Evolutionary conservation across 2,797 vertebrate genomes (phyloP), one percentile per base, ranked within the genome.

Genomic region (Mionectes olivaceus): DNA sequence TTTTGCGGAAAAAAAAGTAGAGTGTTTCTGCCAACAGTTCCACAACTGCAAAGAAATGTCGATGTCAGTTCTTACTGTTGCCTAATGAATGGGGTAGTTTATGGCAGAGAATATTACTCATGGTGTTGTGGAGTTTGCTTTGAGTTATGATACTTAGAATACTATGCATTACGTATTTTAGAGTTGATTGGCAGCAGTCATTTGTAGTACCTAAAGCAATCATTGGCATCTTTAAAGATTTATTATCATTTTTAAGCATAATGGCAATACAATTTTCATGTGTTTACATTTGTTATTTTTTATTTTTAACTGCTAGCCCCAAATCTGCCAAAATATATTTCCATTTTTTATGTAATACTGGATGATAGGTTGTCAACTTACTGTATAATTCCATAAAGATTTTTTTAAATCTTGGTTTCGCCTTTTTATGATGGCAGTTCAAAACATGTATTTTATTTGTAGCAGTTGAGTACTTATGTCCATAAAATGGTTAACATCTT

Each of bases 271-370:
- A 96, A 91, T 98, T 97, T 98, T 98, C 96, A 97, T 98, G 97
- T 96, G 97, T 97, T 97, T 98, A 97, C 59, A 94, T 98, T 97
- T 98, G 96, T 97, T 98, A 98, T 98, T 98, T 98, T 83, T 98
- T 98, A 98, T 98, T 98, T 98, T 97, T 93, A 96, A 97, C 93
- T 95, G 83, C 95, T 93, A 96, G 95, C 96, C 92, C 93, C 92
- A 97, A 96, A 97, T 97, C 95, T 97, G 94, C 97, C 96, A 97
- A 95, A 97, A 96, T 75, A 96, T 95, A 96, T 97, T 97, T 97
- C 84, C 86, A 64, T 97, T 97, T 95, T 97, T 97, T 92, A 92
- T 97, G 92, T 98, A 94, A 96, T 95, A 96, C 91, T 94, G 68
- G 46, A 77, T 92, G 95, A 96, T 97, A 96, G 76, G 80, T 96